phyloP scores from a whole-genome alignment of 2,888 invertebrate genomes.

The Sarcophaga rosellei region DNA sequence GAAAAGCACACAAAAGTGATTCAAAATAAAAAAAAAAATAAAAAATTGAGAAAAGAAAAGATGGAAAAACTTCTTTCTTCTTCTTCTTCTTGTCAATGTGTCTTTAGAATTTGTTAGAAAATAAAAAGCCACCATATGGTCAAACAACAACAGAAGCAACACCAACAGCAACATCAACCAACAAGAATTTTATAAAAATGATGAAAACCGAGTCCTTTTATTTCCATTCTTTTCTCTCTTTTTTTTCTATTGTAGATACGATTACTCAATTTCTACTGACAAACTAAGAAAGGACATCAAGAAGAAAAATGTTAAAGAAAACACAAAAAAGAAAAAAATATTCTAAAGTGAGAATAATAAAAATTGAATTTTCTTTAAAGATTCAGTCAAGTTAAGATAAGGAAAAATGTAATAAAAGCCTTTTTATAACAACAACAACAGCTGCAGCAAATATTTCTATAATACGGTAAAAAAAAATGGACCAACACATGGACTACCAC shows the following conservation, averaged over 20 bases:
- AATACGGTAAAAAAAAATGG: conserved; percentile 4
- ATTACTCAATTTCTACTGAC: conserved; percentile 54
- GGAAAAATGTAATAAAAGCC: neutral
- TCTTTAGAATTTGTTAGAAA: conserved; percentile 52
- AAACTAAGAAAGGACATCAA: conserved; percentile 31
- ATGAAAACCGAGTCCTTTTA: conserved; percentile 35
- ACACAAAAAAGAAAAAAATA: conserved; percentile 1
- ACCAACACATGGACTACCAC: conserved; percentile 10
- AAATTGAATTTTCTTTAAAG: conserved; percentile 61
- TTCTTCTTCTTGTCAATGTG: conserved; percentile 45
- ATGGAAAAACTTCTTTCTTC: conserved; percentile 1
- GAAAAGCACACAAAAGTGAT: conserved; percentile 9
- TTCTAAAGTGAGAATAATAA: conserved; percentile 61
- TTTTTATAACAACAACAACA: neutral
- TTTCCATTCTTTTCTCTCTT: neutral
- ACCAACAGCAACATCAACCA: neutral
- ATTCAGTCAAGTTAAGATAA: conserved; percentile 37
- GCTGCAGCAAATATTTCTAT: neutral
- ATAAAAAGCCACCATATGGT: conserved; percentile 62
- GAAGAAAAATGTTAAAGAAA: conserved; percentile 19
- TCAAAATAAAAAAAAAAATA: neutral
- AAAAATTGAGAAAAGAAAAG: neutral
- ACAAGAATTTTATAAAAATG: neutral
- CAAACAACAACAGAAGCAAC: conserved; percentile 41
- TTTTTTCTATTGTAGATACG: neutral